Conservation (phyloP, 2,888 invertebrate genomes). For the Seira musarum region DNA sequence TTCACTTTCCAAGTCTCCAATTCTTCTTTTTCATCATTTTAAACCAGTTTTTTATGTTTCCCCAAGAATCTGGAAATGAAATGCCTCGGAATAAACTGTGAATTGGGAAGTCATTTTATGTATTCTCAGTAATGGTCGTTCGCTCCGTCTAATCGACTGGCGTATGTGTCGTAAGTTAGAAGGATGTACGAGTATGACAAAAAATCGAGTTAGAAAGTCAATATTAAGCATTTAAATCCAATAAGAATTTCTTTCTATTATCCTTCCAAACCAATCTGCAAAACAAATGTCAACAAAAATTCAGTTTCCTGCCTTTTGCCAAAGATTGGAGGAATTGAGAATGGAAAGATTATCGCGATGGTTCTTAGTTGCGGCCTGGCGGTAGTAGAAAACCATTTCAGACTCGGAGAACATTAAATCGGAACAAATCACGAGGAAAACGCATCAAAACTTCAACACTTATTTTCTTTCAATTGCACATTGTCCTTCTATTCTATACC, state of each 20-base stretch:
- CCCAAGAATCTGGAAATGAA: too few species aligned
- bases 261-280: neutral
- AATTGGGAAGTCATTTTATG: too few species aligned
- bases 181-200: neutral
- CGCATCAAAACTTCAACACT: slow-evolving; percentile 4
- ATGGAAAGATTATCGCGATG: neutral
- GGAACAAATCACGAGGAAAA: neutral
- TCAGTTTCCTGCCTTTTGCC: slow-evolving; percentile 8
- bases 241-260: neutral
- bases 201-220: slow-evolving; percentile 7
- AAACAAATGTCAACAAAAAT: slow-evolving; percentile 32
- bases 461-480: neutral
- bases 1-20: neutral
- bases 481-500: neutral
- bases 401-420: neutral
- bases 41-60: too few species aligned
- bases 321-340: slow-evolving; percentile 9
- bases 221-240: slow-evolving; percentile 9
- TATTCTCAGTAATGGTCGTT: too few species aligned
- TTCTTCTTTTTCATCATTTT: too few species aligned
- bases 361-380: neutral
- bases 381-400: neutral
- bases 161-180: too few species aligned
- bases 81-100: too few species aligned
- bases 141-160: too few species aligned